A percentile compares a stretch with the other conserved stretches of the same genome.
Conservation (phyloP, 2,888 invertebrate genomes). For the Drosophila subsilvestris region DNA sequence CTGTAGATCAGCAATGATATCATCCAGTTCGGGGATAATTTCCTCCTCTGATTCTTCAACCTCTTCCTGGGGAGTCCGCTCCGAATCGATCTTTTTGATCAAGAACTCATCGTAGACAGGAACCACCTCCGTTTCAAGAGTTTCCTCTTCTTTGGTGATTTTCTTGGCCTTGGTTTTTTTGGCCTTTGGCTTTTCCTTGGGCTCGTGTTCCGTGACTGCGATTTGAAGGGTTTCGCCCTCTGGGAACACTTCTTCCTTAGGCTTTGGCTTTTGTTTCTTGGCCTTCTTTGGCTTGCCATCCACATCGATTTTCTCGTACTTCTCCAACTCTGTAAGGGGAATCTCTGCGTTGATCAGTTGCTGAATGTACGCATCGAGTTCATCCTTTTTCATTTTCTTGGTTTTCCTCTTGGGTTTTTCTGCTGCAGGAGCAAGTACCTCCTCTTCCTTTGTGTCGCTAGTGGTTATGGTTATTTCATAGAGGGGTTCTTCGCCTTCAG, state of each 20-base stretch:
- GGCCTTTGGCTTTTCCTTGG: conserved; percentile 60
- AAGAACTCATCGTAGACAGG: conserved; percentile 54
- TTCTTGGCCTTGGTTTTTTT: conserved; percentile 53
- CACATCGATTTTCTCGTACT: conserved; percentile 83
- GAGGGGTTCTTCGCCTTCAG: conserved; percentile 82
- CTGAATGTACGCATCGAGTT: conserved; percentile 82
- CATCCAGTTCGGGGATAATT: conserved; percentile 44
- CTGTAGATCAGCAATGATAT: conserved; percentile 52
- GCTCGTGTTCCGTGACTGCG: conserved; percentile 68
- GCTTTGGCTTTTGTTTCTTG: conserved; percentile 68
- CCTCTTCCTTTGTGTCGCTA: conserved; percentile 70
- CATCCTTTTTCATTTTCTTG: conserved; percentile 80
- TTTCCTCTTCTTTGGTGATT: conserved; percentile 33
- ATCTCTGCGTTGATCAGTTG: conserved; percentile 82
- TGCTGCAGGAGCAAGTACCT: conserved; percentile 27
- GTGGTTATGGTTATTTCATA: conserved; percentile 84
- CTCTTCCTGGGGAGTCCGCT: conserved; percentile 36
- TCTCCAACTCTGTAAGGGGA: conserved; percentile 83
- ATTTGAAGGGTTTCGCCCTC: conserved; percentile 69
- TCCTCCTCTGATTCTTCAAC: conserved; percentile 22
- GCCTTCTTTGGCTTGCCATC: conserved; percentile 80
- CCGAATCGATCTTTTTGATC: conserved; percentile 48
- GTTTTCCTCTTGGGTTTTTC: conserved; percentile 72
- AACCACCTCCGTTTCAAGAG: conserved; percentile 35
- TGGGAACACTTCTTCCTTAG: conserved; percentile 45